A percentile compares a stretch with the other conserved stretches of the same genome.
Evolutionary conservation across 2,888 invertebrate genomes (phyloP).

Genomic region (Pegoplata infirma): DNA sequence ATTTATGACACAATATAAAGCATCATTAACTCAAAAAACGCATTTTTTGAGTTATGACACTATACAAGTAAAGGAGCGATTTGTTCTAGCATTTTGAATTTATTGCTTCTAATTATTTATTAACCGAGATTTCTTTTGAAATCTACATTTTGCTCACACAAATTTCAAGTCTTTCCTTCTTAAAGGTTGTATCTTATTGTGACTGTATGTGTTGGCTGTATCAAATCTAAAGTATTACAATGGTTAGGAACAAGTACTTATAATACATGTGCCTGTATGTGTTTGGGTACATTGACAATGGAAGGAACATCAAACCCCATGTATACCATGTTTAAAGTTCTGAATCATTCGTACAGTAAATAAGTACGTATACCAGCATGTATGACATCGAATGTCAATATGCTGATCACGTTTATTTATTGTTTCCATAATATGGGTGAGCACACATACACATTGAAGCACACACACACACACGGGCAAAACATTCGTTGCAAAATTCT

Average conservation of each 20-base stretch:
- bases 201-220: not conserved
- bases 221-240: too few relatives aligned
- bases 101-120: too few relatives aligned
- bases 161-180: too few relatives aligned
- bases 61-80: too few relatives aligned
- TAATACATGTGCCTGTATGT: not conserved
- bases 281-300: not conserved
- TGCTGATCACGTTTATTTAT: slow-evolving; percentile 78
- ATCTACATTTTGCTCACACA: too few relatives aligned
- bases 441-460: slow-evolving; percentile 44
- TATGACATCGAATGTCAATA: slow-evolving; percentile 69
- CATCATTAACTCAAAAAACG: too few relatives aligned
- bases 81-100: too few relatives aligned
- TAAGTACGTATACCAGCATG: slow-evolving; percentile 59
- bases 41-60: too few relatives aligned
- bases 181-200: slow-evolving; percentile 31
- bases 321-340: slow-evolving; percentile 35
- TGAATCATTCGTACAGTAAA: slow-evolving; percentile 34
- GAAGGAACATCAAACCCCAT: not conserved
- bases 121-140: too few relatives aligned
- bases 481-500: not conserved
- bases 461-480: not conserved
- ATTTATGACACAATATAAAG: too few relatives aligned
- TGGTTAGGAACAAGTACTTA: not conserved
- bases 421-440: slow-evolving; percentile 77